Conservation (phyloP, 2,888 invertebrate genomes). For the Timandra comae region DNA sequence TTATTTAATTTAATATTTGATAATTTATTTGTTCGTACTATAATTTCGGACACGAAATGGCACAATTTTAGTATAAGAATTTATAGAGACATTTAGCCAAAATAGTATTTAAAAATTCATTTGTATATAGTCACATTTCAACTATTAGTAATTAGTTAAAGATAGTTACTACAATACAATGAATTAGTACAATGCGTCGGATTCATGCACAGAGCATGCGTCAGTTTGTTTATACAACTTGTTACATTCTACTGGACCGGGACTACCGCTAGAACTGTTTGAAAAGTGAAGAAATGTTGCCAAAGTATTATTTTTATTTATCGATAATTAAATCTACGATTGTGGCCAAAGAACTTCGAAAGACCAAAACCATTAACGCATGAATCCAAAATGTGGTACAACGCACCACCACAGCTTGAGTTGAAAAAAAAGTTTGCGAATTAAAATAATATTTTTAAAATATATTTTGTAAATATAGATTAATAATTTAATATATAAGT, state of each 20-base stretch:
- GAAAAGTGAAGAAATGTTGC: conserved; percentile 23
- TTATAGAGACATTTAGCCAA: conserved; percentile 74
- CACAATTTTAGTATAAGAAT: conserved; percentile 67
- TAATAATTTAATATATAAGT: conserved; percentile 28
- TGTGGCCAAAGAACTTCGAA: neutral
- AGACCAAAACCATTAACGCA: conserved; percentile 18
- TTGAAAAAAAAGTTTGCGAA: conserved; percentile 48
- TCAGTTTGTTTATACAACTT: conserved; percentile 3
- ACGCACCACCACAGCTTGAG: conserved; percentile 37
- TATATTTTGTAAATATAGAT: conserved; percentile 71
- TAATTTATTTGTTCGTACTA: conserved; percentile 29
- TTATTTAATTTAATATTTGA: conserved; percentile 24
- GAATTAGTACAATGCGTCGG: conserved; percentile 61
- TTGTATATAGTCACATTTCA: conserved; percentile 68
- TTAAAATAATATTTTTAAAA: conserved; percentile 70
- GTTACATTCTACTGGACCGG: no score
- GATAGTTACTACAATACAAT: conserved; percentile 51
- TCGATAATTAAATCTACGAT: conserved; percentile 14
- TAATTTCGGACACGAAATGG: conserved; percentile 51
- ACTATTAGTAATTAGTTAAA: conserved; percentile 49
- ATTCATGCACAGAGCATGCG: conserved; percentile 39
- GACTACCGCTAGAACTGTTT: conserved; percentile 1
- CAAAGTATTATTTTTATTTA: conserved; percentile 23
- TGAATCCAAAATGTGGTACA: conserved; percentile 43
- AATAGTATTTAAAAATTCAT: conserved; percentile 61